Evolutionary conservation across 2,797 vertebrate genomes (phyloP).

Genomic region (Taeniopygia guttata): DNA sequence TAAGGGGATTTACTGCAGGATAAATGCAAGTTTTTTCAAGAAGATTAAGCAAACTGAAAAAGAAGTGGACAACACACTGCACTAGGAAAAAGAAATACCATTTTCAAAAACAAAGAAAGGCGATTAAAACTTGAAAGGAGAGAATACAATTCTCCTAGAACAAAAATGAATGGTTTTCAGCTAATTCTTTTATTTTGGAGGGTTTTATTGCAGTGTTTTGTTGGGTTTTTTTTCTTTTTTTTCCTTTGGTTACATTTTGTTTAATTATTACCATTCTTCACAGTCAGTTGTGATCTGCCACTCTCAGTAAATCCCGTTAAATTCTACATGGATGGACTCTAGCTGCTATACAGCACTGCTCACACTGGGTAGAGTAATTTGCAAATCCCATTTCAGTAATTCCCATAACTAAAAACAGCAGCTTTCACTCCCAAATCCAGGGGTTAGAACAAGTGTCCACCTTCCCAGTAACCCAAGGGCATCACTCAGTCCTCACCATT

Average conservation of each 20-base stretch:
- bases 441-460: neutral
- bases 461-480: neutral
- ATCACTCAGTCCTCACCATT: neutral
- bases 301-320: neutral
- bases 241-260: neutral
- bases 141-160: neutral
- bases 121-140: neutral
- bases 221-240: accelerated
- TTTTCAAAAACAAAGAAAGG: neutral
- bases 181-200: neutral
- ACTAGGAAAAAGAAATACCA: neutral
- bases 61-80: neutral
- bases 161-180: neutral
- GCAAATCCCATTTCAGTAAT: neutral
- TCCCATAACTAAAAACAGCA: neutral
- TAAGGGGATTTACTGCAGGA: constrained; percentile 17
- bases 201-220: neutral
- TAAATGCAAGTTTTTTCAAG: constrained; percentile 27
- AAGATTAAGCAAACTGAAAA: constrained; percentile 32
- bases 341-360: neutral
- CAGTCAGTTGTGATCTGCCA: neutral
- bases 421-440: neutral
- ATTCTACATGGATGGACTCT: no score
- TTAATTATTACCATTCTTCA: neutral
- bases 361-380: neutral